Base-by-base conservation (phyloP, 2,797 vertebrate species). In the Erpetoichthys calabaricus region DNA sequence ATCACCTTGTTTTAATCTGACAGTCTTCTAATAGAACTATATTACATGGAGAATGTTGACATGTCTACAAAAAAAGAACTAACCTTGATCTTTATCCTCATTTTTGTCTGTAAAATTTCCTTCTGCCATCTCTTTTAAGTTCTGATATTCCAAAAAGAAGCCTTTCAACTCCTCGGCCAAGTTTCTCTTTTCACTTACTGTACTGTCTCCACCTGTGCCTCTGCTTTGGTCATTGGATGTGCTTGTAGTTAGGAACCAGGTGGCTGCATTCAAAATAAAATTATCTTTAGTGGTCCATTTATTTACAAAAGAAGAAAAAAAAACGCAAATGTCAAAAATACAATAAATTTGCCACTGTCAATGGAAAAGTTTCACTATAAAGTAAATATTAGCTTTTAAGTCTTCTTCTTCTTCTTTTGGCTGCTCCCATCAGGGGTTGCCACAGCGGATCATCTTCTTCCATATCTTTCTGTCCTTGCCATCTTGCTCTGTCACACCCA, bases 101-200 rank as follows among this genome's bases (percentile, higher is more conserved):
- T 71, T 79, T 0, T 72, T 56, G n/a, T 89, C 87, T 0, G 74
- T 70, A 42, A 87, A 65, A 25, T 86, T 62, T 4, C 92, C 90
- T 62, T 89, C 85, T 5, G 94, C 85, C 1, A 94, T 68, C 56
- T 78, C 80, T 68, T 88, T 92, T 75, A 93, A 85, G 51, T 73
- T 86, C 56, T 76, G 5, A 46, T 92, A 88, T 65, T 85, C 80
- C 54, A 85, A 72, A 59, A 98, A 79, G 69, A 96, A 97, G 1
- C 25, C 77, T 10, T 80, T 70, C 45, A 94, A 45, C 42, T 81
- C 75, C 58, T 83, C 58, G 0, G 71, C 51, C 3, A 44, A 57
- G 60, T 71, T 65, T 42, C 57, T 59, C 8, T 64, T 51, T 55
- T 7, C 0, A 8, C 60, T 66, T 5, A 51, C 58, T 1, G 50